These are phyloP conservation scores for Anhinga rufa DNA, from an alignment of 2,113 vertebrate genomes.

Conservation along the genomic window DNA sequence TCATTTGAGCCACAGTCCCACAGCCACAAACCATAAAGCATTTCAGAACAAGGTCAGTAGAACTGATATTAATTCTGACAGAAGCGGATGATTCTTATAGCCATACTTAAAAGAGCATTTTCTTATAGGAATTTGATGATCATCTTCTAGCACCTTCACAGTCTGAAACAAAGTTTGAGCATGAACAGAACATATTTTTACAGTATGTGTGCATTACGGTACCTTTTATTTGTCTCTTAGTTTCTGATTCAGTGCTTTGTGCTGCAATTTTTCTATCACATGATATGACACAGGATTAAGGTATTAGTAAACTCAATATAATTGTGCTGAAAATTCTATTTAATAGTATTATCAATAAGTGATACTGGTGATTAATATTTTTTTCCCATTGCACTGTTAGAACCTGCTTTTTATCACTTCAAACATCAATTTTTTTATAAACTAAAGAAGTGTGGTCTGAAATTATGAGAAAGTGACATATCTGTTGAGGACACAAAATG, in stretches of 20 bases:
- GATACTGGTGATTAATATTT: not conserved
- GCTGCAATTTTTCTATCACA: not conserved
- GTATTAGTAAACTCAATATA: not conserved
- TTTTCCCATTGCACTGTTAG: not conserved
- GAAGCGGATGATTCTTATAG: not conserved
- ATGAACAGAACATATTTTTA: not conserved
- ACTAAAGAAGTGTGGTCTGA: not conserved
- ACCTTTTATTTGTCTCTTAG: not conserved
- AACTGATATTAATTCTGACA: not conserved
- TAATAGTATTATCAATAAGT: not conserved
- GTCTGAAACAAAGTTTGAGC: not conserved
- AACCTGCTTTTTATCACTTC: not conserved
- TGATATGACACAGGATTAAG: not conserved
- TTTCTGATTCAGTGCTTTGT: not conserved
- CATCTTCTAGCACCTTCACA: not conserved
- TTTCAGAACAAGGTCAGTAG: not conserved
- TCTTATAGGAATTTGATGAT: not conserved
- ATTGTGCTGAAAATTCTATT: not conserved
- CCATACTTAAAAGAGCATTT: not conserved
- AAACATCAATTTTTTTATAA: not conserved
- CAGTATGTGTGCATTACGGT: not conserved
- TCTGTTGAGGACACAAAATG: not conserved
- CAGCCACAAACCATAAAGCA: not conserved
- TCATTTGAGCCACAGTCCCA: not conserved
- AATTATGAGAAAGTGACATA: not conserved